Conservation (phyloP, 2,797 vertebrate genomes). For the Percopsis omiscomaycus region DNA sequence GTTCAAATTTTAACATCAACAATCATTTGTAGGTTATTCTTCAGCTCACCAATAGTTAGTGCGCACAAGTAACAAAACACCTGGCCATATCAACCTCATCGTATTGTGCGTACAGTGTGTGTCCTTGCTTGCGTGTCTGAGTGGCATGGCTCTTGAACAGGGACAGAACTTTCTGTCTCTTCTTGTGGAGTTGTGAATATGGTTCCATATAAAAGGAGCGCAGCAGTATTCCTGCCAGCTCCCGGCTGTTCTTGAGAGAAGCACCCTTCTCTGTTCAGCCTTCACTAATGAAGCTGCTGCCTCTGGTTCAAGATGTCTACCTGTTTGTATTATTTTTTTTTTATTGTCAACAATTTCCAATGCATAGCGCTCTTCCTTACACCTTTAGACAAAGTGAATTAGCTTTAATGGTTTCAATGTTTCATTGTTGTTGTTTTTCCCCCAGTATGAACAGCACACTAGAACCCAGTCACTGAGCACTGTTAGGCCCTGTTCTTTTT, state of each 20-base stretch:
- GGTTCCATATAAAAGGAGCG: constrained; percentile 18
- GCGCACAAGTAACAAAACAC: background rate
- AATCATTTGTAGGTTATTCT: too few species aligned
- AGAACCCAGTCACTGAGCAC: background rate
- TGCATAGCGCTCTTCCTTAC: background rate
- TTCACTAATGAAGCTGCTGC: background rate
- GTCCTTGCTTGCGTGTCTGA: background rate
- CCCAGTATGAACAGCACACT: background rate
- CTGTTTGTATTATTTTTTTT: background rate
- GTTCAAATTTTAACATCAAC: too few species aligned
- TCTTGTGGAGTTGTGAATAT: constrained; percentile 20
- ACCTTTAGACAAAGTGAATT: background rate
- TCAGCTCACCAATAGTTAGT: too few species aligned
- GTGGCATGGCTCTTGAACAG: background rate
- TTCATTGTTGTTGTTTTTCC: background rate
- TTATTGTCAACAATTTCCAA: background rate
- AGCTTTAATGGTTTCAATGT: background rate
- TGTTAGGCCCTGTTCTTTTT: background rate
- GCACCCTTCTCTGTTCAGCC: constrained; percentile 26
- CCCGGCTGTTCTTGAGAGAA: constrained; percentile 26
- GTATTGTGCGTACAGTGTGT: background rate
- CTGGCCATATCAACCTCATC: background rate
- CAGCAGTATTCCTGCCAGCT: constrained; percentile 27
- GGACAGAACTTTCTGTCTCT: constrained; percentile 28
- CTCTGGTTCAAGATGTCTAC: constrained; percentile 14